These are phyloP conservation scores for Eremophila alpestris DNA, from an alignment of 2,797 vertebrate species.

Conservation along the genomic window DNA sequence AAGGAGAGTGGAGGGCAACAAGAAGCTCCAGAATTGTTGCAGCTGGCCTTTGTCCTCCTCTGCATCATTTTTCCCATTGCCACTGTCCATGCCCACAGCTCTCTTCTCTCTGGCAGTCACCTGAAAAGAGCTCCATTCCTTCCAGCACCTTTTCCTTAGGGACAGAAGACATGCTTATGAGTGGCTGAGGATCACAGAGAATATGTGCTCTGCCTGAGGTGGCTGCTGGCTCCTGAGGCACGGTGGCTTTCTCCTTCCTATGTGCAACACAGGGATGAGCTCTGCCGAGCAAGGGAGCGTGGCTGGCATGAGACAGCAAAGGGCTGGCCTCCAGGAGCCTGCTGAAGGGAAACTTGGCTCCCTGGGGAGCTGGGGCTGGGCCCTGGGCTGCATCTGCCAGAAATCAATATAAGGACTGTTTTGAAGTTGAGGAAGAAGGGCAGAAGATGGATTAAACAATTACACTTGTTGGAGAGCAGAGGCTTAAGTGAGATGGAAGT, in stretches of 20 bases:
- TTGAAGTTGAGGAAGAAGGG: neutral
- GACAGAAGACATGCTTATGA: neutral
- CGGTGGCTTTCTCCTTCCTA: neutral
- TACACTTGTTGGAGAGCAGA: neutral
- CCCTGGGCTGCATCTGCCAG: neutral
- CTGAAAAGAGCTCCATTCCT: neutral
- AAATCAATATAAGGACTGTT: neutral
- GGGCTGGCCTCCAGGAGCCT: neutral
- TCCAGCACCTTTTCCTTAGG: neutral
- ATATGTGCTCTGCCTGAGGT: rapidly evolving
- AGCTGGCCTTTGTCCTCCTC: neutral
- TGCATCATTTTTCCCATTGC: neutral
- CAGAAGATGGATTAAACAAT: neutral
- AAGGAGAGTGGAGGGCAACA: neutral
- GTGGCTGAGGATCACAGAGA: neutral
- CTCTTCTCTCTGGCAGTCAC: neutral
- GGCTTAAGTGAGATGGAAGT: neutral
- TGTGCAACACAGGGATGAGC: rapidly evolving
- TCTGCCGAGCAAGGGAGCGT: rapidly evolving
- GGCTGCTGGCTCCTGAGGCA: neutral
- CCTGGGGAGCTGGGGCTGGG: neutral
- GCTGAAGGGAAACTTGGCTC: neutral
- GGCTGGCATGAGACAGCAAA: neutral
- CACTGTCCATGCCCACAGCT: neutral
- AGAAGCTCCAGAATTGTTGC: neutral